These are phyloP conservation scores for Chelonia mydas DNA, from an alignment of 2,797 vertebrate genomes.

Conservation along the genomic window DNA sequence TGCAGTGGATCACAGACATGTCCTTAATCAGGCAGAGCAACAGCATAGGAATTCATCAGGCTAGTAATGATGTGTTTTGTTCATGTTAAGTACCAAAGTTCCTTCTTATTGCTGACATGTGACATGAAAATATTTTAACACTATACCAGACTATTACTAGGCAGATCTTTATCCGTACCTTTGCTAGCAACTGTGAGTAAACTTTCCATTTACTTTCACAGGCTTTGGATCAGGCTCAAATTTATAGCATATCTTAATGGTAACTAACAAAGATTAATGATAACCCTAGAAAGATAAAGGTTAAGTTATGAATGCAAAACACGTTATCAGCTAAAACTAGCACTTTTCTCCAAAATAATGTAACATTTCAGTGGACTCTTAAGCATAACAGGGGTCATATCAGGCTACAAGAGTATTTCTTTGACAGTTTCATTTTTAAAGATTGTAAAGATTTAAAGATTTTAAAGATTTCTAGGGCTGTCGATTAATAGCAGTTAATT, in stretches of 20 bases:
- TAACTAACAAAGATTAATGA: background rate
- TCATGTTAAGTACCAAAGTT: background rate
- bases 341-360: too few species aligned
- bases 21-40: background rate
- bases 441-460: too few species aligned
- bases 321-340: background rate
- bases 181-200: background rate
- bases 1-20: background rate
- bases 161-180: too few species aligned
- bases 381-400: background rate
- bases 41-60: background rate
- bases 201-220: too few species aligned
- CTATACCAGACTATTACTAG: too few species aligned
- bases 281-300: background rate
- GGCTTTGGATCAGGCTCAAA: background rate
- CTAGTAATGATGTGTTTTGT: background rate
- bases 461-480: too few species aligned
- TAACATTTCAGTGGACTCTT: background rate
- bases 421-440: background rate
- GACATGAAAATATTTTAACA: background rate
- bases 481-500: too few species aligned
- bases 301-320: background rate
- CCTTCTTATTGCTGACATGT: background rate
- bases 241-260: background rate
- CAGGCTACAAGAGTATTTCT: rapidly evolving